Conservation (phyloP, 2,888 invertebrate species). For the Pyrrhia umbra region DNA sequence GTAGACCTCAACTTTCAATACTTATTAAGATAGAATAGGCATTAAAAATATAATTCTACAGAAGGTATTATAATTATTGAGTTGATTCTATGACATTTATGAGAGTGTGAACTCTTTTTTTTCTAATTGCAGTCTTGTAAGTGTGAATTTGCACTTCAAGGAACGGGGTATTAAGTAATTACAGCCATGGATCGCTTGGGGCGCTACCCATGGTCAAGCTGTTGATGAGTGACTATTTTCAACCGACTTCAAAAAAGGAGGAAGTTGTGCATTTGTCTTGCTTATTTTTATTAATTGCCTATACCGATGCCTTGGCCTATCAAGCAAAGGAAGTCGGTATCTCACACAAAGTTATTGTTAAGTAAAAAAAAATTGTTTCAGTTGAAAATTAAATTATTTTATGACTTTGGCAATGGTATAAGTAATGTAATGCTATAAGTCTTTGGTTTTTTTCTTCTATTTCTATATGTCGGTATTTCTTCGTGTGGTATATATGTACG, state of each 20-base stretch:
- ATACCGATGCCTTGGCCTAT: neutral
- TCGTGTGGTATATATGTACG: neutral
- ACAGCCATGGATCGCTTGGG: neutral
- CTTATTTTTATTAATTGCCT: neutral
- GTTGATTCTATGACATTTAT: neutral
- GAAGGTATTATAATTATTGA: neutral
- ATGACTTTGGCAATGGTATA: neutral
- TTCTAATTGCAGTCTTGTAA: neutral
- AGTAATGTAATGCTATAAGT: neutral
- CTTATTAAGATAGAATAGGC: neutral
- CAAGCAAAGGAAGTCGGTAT: too few species aligned
- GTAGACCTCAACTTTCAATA: too few species aligned
- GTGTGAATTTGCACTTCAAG: neutral
- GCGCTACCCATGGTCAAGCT: neutral
- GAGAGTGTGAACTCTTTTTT: neutral
- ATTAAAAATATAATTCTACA: neutral
- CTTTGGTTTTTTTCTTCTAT: neutral
- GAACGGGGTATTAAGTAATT: neutral
- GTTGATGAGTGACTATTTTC: conserved; percentile 8
- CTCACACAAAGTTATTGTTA: too few species aligned
- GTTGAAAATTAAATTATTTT: neutral
- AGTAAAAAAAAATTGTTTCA: too few species aligned
- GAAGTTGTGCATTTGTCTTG: neutral
- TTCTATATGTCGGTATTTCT: neutral
- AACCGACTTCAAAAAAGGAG: neutral